Conservation (phyloP, 1,140 invertebrate species). For the Phymastichus coffea region DNA sequence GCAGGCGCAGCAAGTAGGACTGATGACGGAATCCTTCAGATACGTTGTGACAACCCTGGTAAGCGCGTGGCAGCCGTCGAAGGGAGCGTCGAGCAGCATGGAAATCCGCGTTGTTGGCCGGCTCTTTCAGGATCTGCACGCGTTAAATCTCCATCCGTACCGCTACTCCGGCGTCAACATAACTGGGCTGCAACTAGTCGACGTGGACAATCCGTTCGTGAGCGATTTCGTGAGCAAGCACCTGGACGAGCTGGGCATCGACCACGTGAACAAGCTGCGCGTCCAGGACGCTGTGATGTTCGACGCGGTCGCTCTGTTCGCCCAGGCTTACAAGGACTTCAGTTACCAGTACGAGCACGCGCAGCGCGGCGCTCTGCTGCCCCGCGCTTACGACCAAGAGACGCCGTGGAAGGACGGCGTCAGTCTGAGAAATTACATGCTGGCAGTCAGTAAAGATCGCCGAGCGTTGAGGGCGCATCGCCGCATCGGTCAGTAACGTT, state of each 20-base stretch:
- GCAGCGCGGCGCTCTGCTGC: neutral
- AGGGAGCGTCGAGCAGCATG: too few species aligned
- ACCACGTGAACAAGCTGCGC: constrained; percentile 56
- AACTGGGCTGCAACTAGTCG: constrained; percentile 73
- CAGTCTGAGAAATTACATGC: constrained; percentile 81
- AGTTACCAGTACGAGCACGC: neutral
- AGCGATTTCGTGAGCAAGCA: constrained; percentile 50
- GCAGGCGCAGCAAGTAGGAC: constrained; percentile 88
- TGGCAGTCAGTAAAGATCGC: constrained; percentile 62
- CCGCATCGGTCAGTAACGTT: too few species aligned
- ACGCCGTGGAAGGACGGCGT: constrained; percentile 72
- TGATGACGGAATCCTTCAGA: constrained; percentile 86
- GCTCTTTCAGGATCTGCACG: constrained; percentile 85
- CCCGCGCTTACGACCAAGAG: neutral
- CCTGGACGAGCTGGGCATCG: constrained; percentile 35
- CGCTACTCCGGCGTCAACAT: constrained; percentile 84
- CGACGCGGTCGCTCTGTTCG: constrained; percentile 90
- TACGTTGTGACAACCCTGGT: constrained; percentile 81
- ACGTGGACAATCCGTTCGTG: constrained; percentile 63
- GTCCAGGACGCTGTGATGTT: constrained; percentile 91
- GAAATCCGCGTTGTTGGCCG: too few species aligned
- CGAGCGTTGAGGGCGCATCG: too few species aligned
- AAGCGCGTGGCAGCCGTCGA: too few species aligned
- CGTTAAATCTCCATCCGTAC: constrained; percentile 76
- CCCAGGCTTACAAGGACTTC: constrained; percentile 84